Percentiles rank a stretch among this genome's conserved stretches.
Evolutionary conservation across 1,140 invertebrate genomes (phyloP).

Genomic region (Lepidostoma basale): DNA sequence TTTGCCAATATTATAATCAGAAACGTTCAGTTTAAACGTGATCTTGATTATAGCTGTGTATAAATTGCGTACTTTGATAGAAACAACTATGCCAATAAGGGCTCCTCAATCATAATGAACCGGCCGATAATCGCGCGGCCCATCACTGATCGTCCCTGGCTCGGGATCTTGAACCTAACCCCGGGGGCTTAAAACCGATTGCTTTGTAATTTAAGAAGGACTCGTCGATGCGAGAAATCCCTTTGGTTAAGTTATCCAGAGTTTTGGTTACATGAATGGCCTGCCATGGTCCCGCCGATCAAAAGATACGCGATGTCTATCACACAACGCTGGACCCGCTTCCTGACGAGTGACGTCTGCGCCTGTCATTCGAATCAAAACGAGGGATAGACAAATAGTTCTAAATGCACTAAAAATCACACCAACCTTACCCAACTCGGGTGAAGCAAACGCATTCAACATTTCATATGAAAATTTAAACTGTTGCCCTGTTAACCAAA

Average conservation of each 20-base stretch:
- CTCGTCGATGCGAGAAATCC: constrained; percentile 24
- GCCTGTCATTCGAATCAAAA: background rate
- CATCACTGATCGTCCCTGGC: constrained; percentile 6
- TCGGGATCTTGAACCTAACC: constrained; percentile 24
- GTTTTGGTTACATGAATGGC: constrained; percentile 23
- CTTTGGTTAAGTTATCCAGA: constrained; percentile 16
- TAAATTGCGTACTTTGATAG: too few species aligned
- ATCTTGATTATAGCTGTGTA: too few species aligned
- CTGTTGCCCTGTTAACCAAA: too few species aligned
- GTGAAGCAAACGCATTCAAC: too few species aligned
- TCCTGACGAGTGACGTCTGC: background rate
- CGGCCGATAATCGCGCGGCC: too few species aligned
- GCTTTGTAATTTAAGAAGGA: constrained; percentile 42
- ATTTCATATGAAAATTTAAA: too few species aligned
- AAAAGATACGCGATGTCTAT: constrained; percentile 1
- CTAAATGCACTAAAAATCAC: background rate
- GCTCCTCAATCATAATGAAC: too few species aligned
- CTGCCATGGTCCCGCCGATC: constrained; percentile 4
- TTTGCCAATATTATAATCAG: too few species aligned
- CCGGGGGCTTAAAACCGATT: constrained; percentile 38
- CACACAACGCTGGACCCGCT: background rate
- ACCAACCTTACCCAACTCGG: too few species aligned
- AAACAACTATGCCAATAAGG: too few species aligned
- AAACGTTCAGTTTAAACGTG: too few species aligned
- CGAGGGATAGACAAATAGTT: background rate